Percentiles rank a stretch among this genome's conserved stretches.
These are phyloP conservation scores for Bryconaethiops microstoma DNA, from an alignment of 2,797 vertebrate genomes.

Conservation along the genomic window DNA sequence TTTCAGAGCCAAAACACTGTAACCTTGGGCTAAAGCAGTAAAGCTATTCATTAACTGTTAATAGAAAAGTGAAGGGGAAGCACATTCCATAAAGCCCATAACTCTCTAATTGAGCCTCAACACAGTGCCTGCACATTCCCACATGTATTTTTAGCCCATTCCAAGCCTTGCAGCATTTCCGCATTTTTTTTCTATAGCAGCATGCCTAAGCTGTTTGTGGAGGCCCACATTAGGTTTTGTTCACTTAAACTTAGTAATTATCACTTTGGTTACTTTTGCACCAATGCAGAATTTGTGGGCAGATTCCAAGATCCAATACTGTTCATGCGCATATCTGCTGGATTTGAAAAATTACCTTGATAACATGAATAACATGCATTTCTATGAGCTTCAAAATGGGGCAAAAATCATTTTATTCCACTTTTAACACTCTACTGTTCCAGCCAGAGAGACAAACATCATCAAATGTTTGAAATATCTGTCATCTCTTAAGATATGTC, in stretches of 20 bases:
- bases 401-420: no score
- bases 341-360: no score
- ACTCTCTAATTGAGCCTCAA: background rate
- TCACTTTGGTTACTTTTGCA: no score
- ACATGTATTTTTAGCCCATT: constrained; percentile 13
- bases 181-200: background rate
- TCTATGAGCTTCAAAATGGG: no score
- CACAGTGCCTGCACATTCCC: constrained; percentile 3
- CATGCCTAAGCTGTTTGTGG: background rate
- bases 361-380: no score
- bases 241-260: background rate
- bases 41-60: background rate
- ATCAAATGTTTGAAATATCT: no score
- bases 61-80: constrained; percentile 14
- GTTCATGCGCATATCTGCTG: no score
- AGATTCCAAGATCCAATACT: no score
- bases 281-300: no score
- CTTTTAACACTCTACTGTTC: no score
- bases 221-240: background rate
- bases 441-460: no score
- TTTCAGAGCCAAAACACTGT: background rate
- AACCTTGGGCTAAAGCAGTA: background rate
- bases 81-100: constrained; percentile 5
- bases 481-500: no score
- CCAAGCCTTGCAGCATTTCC: background rate